These are phyloP conservation scores for Anomalospiza imberbis DNA, from an alignment of 2,797 vertebrate species.

Conservation along the genomic window DNA sequence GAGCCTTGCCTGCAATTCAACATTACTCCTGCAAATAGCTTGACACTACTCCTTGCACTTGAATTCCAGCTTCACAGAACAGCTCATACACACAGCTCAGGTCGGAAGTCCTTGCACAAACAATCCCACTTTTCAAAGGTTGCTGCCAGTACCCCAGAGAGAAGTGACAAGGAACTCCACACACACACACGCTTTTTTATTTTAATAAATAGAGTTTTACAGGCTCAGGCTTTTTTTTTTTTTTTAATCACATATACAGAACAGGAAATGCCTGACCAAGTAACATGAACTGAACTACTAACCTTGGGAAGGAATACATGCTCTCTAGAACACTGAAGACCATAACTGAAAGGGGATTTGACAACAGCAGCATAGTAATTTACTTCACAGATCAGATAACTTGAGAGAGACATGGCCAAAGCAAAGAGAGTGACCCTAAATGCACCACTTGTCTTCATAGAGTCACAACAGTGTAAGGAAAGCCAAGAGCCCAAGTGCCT, in stretches of 20 bases:
- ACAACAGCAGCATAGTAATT: neutral
- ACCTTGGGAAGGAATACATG: conserved; percentile 1
- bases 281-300: conserved; percentile 5
- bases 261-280: conserved; percentile 32
- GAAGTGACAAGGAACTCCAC: neutral
- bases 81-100: neutral
- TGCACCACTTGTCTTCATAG: neutral
- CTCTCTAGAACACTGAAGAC: conserved; percentile 8
- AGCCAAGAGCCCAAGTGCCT: neutral
- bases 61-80: neutral
- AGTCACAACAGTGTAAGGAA: neutral
- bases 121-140: neutral
- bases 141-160: neutral
- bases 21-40: rapidly evolving
- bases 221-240: conserved; percentile 43
- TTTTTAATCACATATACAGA: conserved; percentile 69
- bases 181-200: conserved; percentile 46
- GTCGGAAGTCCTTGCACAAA: neutral
- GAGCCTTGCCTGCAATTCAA: neutral
- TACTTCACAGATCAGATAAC: conserved; percentile 22
- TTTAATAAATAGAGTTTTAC: conserved; percentile 75
- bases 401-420: conserved; percentile 16
- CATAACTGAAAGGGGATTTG: neutral
- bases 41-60: neutral
- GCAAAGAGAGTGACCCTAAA: neutral